A percentile compares a stretch with the other conserved stretches of the same genome.
These are phyloP conservation scores for Triplophysa siluroides DNA, from an alignment of 2,113 vertebrate genomes.

Conservation along the genomic window DNA sequence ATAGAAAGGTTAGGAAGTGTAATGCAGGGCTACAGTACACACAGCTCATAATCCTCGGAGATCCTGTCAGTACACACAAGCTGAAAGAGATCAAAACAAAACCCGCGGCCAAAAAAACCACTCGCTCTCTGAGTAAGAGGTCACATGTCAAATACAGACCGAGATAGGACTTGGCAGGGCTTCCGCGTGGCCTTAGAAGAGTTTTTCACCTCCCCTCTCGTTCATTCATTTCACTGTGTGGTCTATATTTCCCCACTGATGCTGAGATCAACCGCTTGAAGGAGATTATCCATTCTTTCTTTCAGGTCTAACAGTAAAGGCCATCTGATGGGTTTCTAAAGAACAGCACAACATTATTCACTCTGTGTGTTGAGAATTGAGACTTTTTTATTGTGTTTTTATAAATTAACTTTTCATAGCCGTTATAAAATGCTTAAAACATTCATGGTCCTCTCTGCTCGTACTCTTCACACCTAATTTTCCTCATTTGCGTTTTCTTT, in stretches of 20 bases:
- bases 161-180: conserved; percentile 36
- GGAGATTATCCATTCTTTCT: neutral
- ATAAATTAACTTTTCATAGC: too few species aligned
- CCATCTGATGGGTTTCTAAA: neutral
- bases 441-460: too few species aligned
- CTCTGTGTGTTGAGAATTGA: too few species aligned
- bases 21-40: conserved; percentile 13
- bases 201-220: neutral
- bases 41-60: conserved; percentile 37
- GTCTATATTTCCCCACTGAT: too few species aligned
- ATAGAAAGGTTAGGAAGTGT: conserved; percentile 8
- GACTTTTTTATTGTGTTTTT: too few species aligned
- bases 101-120: conserved; percentile 44
- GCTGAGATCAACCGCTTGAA: neutral
- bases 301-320: neutral
- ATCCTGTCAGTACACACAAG: conserved; percentile 54
- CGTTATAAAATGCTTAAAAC: too few species aligned
- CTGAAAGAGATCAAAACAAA: conserved; percentile 58
- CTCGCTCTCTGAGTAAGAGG: conserved; percentile 29
- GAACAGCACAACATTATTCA: too few species aligned
- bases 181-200: conserved; percentile 24
- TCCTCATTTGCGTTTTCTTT: too few species aligned
- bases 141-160: conserved; percentile 3
- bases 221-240: neutral
- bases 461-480: too few species aligned